phyloP scores from a whole-genome alignment of 2,888 invertebrate species.

The Limnephilus marmoratus region DNA sequence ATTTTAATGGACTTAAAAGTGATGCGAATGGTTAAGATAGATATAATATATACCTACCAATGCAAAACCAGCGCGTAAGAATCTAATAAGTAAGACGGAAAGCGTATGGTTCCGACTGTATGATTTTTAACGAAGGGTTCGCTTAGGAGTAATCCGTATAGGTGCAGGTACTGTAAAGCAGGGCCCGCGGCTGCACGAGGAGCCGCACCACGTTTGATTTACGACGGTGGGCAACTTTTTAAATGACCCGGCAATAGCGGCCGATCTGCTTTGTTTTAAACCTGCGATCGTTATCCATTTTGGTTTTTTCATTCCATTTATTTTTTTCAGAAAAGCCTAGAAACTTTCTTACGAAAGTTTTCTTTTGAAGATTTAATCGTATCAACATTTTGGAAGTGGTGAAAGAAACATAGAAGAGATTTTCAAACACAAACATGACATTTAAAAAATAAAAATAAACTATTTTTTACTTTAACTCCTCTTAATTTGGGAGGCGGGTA shows the following conservation, averaged over 20 bases:
- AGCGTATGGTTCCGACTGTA: neutral
- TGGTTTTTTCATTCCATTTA: neutral
- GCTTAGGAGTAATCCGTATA: neutral
- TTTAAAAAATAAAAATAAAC: too few relatives aligned
- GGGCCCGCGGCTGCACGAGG: neutral
- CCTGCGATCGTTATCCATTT: neutral
- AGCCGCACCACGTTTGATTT: neutral
- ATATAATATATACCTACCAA: too few relatives aligned
- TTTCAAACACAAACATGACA: neutral
- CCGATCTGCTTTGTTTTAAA: neutral
- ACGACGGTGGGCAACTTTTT: neutral
- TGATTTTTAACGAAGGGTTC: constrained; percentile 7
- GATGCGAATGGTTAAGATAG: too few relatives aligned
- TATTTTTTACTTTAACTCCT: too few relatives aligned
- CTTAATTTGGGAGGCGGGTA: too few relatives aligned
- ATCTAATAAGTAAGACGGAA: neutral
- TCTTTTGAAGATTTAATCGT: neutral
- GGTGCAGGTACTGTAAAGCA: neutral
- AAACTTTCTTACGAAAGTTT: neutral
- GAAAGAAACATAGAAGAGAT: neutral
- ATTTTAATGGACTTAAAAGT: too few relatives aligned
- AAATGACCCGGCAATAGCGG: neutral
- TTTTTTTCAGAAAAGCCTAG: neutral
- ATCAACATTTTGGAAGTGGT: neutral
- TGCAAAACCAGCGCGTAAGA: neutral